A percentile compares a stretch with the other conserved stretches of the same genome.
These are phyloP conservation scores for Trachemys scripta DNA, from an alignment of 2,113 vertebrate species.

Conservation along the genomic window DNA sequence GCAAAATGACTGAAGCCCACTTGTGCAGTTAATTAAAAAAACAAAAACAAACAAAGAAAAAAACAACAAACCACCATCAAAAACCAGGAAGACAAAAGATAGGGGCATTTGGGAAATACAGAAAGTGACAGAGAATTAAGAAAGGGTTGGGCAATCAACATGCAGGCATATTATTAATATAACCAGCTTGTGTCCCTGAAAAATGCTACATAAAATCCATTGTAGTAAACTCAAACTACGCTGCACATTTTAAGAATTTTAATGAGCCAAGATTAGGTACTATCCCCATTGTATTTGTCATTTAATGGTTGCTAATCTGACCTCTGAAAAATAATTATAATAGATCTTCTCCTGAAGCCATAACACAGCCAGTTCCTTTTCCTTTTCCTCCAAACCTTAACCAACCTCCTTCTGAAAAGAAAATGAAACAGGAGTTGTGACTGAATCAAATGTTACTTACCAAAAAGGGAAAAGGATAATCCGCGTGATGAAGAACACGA, in stretches of 20 bases:
- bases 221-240: not conserved
- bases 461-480: constrained; percentile 93
- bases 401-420: not conserved
- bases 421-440: not conserved
- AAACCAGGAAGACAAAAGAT: constrained; percentile 15
- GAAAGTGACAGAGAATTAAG: constrained; percentile 68
- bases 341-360: not conserved
- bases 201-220: constrained; percentile 17
- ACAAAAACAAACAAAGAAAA: not conserved
- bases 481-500: constrained; percentile 87
- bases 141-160: constrained; percentile 53
- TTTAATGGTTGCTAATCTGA: not conserved
- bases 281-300: not conserved
- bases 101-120: constrained; percentile 55
- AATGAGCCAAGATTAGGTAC: not conserved
- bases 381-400: not conserved
- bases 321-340: not conserved
- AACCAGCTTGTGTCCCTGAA: constrained; percentile 47
- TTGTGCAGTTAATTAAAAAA: constrained; percentile 36
- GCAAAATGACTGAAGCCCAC: constrained; percentile 34
- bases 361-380: not conserved
- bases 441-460: constrained; percentile 78
- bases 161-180: constrained; percentile 46
- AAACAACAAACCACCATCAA: no score
- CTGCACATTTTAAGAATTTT: not conserved